Conservation (phyloP, 2,113 vertebrate genomes). For the Lontra canadensis region DNA sequence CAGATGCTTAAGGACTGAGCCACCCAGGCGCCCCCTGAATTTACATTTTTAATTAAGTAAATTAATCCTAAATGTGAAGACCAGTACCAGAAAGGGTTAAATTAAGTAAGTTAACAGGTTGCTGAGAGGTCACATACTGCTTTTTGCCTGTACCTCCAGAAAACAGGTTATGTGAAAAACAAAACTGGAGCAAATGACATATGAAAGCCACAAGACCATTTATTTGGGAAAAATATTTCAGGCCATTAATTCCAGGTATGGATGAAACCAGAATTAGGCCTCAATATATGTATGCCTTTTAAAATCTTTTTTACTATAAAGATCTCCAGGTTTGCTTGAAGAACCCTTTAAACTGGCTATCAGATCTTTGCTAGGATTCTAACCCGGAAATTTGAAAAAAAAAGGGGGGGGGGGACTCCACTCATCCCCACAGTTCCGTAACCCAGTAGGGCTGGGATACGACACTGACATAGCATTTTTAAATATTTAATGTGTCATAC, state of each 20-base stretch:
- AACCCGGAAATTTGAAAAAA: neutral
- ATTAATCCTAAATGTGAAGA: slow-evolving; percentile 22
- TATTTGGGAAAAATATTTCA: neutral
- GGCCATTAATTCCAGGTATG: neutral
- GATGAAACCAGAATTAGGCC: neutral
- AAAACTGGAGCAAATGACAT: neutral
- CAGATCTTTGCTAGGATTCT: neutral
- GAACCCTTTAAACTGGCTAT: neutral
- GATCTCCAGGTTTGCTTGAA: neutral
- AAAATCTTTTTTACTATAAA: neutral
- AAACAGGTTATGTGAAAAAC: neutral
- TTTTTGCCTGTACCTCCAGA: neutral
- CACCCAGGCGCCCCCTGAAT: neutral
- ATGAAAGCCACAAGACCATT: neutral
- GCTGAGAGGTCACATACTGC: neutral
- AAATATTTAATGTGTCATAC: neutral
- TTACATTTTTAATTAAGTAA: slow-evolving; percentile 12
- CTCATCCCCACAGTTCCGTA: neutral
- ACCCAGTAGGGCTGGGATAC: neutral
- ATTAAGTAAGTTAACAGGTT: neutral
- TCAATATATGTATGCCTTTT: neutral
- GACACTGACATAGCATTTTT: neutral
- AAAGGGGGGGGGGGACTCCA: no score
- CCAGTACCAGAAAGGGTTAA: neutral
- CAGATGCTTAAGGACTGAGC: no score